phyloP scores from a whole-genome alignment of 1,140 invertebrate genomes.

The Batillaria attramentaria region DNA sequence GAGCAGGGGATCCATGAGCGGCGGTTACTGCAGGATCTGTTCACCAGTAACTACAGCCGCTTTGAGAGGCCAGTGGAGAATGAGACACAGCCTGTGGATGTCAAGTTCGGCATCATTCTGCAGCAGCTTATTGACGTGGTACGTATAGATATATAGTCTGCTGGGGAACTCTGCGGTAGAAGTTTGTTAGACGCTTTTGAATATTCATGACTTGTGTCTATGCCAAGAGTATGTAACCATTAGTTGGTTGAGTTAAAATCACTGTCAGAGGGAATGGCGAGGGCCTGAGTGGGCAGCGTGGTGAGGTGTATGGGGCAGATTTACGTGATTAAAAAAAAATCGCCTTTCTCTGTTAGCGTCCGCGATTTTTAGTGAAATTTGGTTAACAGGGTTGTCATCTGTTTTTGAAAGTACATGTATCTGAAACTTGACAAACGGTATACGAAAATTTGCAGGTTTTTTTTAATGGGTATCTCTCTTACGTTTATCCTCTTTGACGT shows the following conservation, averaged over 20 bases:
- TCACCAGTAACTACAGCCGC: slow-evolving; percentile 89
- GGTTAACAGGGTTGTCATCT: too few relatives aligned
- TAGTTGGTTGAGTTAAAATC: background rate
- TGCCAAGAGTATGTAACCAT: too few relatives aligned
- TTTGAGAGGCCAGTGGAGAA: slow-evolving; percentile 93
- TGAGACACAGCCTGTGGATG: slow-evolving; percentile 94
- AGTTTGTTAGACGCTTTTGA: background rate
- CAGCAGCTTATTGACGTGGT: slow-evolving; percentile 99
- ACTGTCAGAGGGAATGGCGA: background rate
- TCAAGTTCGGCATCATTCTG: slow-evolving; percentile 97
- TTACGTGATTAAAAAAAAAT: too few relatives aligned
- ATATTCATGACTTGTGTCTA: background rate
- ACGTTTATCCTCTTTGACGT: too few relatives aligned
- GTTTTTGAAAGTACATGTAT: too few relatives aligned
- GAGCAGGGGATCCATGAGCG: slow-evolving; percentile 92
- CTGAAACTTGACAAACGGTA: too few relatives aligned
- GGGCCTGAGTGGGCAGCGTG: too few relatives aligned
- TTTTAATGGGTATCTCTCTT: too few relatives aligned
- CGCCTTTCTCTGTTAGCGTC: too few relatives aligned
- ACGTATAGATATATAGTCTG: slow-evolving; percentile 71
- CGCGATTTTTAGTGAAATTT: too few relatives aligned
- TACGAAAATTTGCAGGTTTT: too few relatives aligned
- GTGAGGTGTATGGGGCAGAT: too few relatives aligned
- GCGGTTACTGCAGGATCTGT: slow-evolving; percentile 90
- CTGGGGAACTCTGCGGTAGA: background rate